These are phyloP conservation scores for Lordiphosa collinella DNA, from an alignment of 1,140 invertebrate species.

Conservation along the genomic window DNA sequence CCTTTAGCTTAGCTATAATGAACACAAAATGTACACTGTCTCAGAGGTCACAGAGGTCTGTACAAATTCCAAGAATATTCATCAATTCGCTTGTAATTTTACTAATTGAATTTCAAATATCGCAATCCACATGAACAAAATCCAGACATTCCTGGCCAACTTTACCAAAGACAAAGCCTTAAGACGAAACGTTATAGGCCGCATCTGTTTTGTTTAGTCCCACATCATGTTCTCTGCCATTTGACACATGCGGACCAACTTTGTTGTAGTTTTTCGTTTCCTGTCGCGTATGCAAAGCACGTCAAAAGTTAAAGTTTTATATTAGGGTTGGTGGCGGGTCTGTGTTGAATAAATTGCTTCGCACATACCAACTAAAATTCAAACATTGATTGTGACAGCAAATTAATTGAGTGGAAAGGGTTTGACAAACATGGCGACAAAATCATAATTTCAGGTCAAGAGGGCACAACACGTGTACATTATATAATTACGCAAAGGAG, in stretches of 20 bases:
- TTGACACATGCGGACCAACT: background rate
- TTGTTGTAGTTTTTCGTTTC: slow-evolving; percentile 7
- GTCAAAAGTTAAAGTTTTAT: slow-evolving; percentile 12
- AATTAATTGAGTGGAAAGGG: slow-evolving; percentile 65
- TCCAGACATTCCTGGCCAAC: too few relatives aligned
- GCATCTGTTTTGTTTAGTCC: background rate
- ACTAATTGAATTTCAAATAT: too few relatives aligned
- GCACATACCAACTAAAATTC: slow-evolving; percentile 14
- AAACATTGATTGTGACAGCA: slow-evolving; percentile 56
- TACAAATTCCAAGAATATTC: background rate
- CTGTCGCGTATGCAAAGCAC: slow-evolving; percentile 33
- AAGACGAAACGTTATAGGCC: too few relatives aligned
- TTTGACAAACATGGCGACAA: slow-evolving; percentile 13
- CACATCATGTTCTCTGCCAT: background rate
- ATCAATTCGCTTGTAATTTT: background rate
- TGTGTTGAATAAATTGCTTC: slow-evolving; percentile 32
- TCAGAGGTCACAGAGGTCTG: too few relatives aligned
- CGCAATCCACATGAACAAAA: too few relatives aligned
- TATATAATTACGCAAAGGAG: slow-evolving; percentile 1
- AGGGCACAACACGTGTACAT: background rate
- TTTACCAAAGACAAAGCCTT: too few relatives aligned
- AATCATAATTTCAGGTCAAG: slow-evolving; percentile 20
- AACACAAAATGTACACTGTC: too few relatives aligned
- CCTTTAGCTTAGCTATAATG: too few relatives aligned
- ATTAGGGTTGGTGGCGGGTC: background rate